Evolutionary conservation across 2,797 vertebrate genomes (phyloP), one percentile per base, ranked within the genome.

Genomic region (Amphiprion clarkii): DNA sequence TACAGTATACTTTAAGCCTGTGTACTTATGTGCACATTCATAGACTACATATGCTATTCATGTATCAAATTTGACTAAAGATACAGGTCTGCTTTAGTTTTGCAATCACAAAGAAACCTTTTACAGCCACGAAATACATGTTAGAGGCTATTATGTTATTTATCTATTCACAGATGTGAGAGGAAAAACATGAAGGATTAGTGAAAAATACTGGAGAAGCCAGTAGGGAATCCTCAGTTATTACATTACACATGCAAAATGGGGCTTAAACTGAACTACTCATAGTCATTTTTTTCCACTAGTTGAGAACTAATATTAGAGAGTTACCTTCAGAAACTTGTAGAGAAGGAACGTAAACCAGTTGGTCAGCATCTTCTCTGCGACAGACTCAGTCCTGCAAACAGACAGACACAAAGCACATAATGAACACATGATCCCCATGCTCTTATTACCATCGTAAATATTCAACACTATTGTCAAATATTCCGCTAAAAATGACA

Each of bases 301-400:
- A 70, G 10, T 14, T 25, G 13, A 44, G 61, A 39, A 49, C 46
- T 36, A 71, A 40, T 31, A 39, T 13, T 56, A 16, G 58, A 68
- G 40, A 19, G 12, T 91, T 95, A 99, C 98, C 98, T 99, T 99
- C 48, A 99, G 95, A 88, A 99, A 99, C 89, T 99, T 99, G 93
- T 99, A 98, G 58, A 99, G 95, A 23, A 99, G 96, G 83, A 99
- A 99, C 0, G 98, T 99, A 84, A 99, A 99, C 98, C 98, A 99
- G 73, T 99, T 99, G 65, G 98, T 99, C 83, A 99, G 89, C 98
- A 99, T 99, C 90, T 99, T 99, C 93, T 99, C 98, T 19, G 98
- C 98, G 46, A 99, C 98, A 0, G 98, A 99, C 88, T 99, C 98
- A 0, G 98, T 99, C 94, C 98, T 99, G 91, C 71, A 92, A 89